Percentiles rank a stretch among this genome's conserved stretches.
phyloP scores from a whole-genome alignment of 2,888 invertebrate species.

The Galeopsomyia nigrocyanea region DNA sequence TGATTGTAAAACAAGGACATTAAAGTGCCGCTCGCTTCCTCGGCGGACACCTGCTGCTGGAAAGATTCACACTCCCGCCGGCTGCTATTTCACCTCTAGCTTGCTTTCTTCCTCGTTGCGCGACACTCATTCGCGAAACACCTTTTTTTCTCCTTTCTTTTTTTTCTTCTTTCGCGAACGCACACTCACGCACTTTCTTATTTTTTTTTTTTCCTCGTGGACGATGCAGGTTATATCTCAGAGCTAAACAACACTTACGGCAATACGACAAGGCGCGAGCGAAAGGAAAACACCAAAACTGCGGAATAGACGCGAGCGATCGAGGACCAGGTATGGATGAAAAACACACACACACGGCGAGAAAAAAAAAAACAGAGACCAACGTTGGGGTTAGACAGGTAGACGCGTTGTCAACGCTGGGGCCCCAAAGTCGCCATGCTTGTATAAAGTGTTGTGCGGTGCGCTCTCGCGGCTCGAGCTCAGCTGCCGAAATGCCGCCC shows the following conservation, averaged over 20 bases:
- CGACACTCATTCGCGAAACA: background rate
- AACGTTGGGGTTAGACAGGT: constrained; percentile 16
- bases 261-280: too few relatives aligned
- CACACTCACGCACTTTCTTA: background rate
- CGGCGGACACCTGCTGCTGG: background rate
- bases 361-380: too few relatives aligned
- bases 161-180: constrained; percentile 7
- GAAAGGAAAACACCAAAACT: too few relatives aligned
- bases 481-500: too few relatives aligned
- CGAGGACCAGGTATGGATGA: too few relatives aligned
- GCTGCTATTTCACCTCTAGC: background rate
- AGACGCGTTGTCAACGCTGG: constrained; percentile 26
- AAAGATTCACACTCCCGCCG: background rate
- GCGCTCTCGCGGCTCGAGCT: too few relatives aligned
- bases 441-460: background rate
- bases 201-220: too few relatives aligned
- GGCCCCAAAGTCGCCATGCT: constrained; percentile 16
- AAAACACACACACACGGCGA: background rate
- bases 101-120: too few relatives aligned
- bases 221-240: too few relatives aligned
- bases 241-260: too few relatives aligned
- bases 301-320: too few relatives aligned
- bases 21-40: constrained; percentile 45
- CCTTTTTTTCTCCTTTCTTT: background rate
- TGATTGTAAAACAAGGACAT: constrained; percentile 56